phyloP scores from a whole-genome alignment of 2,888 invertebrate species.

The Notodonta dromedarius region DNA sequence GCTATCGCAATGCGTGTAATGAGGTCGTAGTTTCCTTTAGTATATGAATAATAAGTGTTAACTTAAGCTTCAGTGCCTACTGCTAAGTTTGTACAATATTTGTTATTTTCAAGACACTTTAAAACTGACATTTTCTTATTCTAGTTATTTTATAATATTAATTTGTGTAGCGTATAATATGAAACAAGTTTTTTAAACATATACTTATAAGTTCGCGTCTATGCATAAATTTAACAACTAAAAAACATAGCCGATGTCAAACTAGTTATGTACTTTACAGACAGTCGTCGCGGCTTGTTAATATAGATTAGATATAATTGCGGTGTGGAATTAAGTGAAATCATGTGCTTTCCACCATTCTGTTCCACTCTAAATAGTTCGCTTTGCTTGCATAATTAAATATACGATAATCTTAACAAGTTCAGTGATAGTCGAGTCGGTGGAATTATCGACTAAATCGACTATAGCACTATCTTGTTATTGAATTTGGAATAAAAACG shows the following conservation, averaged over 20 bases:
- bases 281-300: slow-evolving; percentile 6
- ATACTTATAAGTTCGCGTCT: no score
- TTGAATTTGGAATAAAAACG: background rate
- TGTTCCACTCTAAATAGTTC: slow-evolving; percentile 46
- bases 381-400: slow-evolving; percentile 47
- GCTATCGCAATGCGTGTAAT: background rate
- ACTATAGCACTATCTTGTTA: background rate
- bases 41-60: background rate
- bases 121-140: no score
- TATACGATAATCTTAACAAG: slow-evolving; percentile 11
- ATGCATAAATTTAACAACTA: no score
- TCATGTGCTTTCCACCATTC: slow-evolving; percentile 36
- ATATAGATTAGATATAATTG: slow-evolving; percentile 30
- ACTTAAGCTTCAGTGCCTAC: no score
- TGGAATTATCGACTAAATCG: background rate
- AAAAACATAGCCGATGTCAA: no score
- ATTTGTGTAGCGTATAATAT: no score
- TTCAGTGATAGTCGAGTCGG: background rate
- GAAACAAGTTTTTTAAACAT: no score
- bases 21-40: background rate
- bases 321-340: slow-evolving; percentile 38
- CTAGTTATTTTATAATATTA: no score
- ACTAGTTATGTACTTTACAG: background rate
- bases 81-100: no score
- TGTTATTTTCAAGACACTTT: no score